phyloP scores from a whole-genome alignment of 2,797 vertebrate species.

The Lacerta viridis region DNA sequence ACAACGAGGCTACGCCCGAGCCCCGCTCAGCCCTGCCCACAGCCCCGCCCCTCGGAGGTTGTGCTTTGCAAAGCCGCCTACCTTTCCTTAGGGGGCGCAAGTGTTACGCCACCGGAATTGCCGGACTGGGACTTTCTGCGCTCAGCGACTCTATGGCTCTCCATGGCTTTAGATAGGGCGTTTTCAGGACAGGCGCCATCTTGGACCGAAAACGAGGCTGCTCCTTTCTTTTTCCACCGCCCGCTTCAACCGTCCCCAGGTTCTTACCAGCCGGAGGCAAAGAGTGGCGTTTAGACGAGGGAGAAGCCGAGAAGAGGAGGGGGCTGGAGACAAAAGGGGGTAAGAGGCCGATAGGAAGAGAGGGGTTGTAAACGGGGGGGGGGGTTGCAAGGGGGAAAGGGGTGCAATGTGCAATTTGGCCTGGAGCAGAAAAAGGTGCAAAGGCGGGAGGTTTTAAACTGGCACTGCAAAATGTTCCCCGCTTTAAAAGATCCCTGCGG shows the following conservation, averaged over 20 bases:
- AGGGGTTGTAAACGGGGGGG: background rate
- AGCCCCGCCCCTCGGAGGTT: background rate
- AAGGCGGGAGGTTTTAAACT: background rate
- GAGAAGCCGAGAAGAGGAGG: too few species aligned
- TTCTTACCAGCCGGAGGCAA: accelerated
- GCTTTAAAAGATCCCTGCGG: too few species aligned
- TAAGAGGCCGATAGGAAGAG: background rate
- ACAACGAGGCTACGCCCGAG: background rate
- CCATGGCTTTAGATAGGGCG: background rate
- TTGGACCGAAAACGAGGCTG: background rate
- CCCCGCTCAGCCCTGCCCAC: too few species aligned
- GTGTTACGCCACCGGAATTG: background rate
- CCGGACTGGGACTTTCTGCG: background rate
- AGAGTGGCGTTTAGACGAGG: background rate
- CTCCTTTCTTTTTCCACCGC: too few species aligned
- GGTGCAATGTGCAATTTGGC: background rate
- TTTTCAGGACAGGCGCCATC: background rate
- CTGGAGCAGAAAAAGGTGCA: background rate
- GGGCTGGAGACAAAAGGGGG: background rate
- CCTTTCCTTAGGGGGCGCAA: background rate
- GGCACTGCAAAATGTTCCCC: background rate
- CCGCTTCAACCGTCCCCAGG: background rate
- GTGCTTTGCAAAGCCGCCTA: background rate
- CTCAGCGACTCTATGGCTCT: background rate
- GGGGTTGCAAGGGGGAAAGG: background rate